phyloP scores from a whole-genome alignment of 1,140 invertebrate species.

The Schlechtendalia chinensis region DNA sequence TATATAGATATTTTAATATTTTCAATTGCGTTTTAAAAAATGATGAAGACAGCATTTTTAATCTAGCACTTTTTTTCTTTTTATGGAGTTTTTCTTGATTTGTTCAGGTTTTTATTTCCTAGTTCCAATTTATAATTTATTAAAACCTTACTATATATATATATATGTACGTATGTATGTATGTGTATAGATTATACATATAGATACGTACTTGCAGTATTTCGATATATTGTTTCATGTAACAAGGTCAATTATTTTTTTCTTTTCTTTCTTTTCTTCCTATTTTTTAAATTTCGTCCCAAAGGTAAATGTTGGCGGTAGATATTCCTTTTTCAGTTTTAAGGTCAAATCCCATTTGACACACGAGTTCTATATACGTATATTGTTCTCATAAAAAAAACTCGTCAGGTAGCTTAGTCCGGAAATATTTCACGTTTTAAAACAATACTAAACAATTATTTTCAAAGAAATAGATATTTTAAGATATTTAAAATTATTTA shows the following conservation, averaged over 20 bases:
- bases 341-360: constrained; percentile 5
- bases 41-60: too few species aligned
- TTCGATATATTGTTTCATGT: background rate
- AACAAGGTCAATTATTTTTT: constrained; percentile 32
- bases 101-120: too few species aligned
- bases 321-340: background rate
- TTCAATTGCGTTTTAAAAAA: too few species aligned
- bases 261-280: background rate
- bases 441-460: background rate
- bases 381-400: background rate
- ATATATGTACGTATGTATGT: too few species aligned
- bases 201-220: background rate
- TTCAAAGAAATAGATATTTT: too few species aligned
- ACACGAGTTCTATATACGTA: background rate
- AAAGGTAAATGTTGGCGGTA: background rate
- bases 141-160: too few species aligned
- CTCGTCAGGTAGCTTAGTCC: background rate
- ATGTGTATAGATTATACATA: too few species aligned
- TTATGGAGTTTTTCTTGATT: too few species aligned
- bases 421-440: background rate
- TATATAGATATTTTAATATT: too few species aligned
- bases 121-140: too few species aligned
- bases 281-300: constrained; percentile 15
- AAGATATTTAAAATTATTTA: too few species aligned
- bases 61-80: too few species aligned